Evolutionary conservation across 1,140 invertebrate genomes (phyloP), one percentile per base, ranked within the genome.

Genomic region (Drosophila sp.): DNA sequence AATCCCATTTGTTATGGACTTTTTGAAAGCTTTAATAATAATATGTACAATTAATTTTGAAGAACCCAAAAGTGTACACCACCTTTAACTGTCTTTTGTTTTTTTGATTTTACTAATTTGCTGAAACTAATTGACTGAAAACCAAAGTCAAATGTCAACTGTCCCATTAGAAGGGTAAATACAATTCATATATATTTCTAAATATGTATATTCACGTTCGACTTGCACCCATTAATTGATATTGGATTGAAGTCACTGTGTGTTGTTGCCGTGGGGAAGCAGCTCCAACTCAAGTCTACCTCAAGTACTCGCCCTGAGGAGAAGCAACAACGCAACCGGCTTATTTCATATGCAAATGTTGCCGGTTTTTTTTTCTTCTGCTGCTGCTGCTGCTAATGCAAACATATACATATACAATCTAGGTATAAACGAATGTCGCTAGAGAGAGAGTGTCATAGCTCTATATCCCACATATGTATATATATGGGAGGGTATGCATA

Each of bases 91-190:
- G 17, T 47, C 44, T 60, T 44, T 5, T n/a, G 23, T 8, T 35
- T 11, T n/a, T 33, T 8, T 35, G n/a, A 23, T 23, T 32, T 35
- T 10, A n/a, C 44, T n/a, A 11, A 27, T 47, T 17, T 44, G 17
- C 17, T 30, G 29, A 32, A 41, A 17, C 1, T 17, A 25, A 3
- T 4, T 2, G 25, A 50, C 25, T 27, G 1, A 47, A 50, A 50
- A 50, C 7, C 25, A 44, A 73, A 76, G 61, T 76, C 61, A 76
- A 67, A 60, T 76, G 73, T 65, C 66, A 60, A 72, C 67, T 74
- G n/a, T 23, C 69, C 79, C 83, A 86, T 86, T 87, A 86, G 79
- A 81, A 62, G 60, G 47, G 75, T 47, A 85, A 86, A 85, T 75
- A 85, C 44, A 50, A 47, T 47, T 47, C 17, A 47, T 23, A 44